These are phyloP conservation scores for Triplophysa tibetana DNA, from an alignment of 2,113 vertebrate species.

Conservation along the genomic window DNA sequence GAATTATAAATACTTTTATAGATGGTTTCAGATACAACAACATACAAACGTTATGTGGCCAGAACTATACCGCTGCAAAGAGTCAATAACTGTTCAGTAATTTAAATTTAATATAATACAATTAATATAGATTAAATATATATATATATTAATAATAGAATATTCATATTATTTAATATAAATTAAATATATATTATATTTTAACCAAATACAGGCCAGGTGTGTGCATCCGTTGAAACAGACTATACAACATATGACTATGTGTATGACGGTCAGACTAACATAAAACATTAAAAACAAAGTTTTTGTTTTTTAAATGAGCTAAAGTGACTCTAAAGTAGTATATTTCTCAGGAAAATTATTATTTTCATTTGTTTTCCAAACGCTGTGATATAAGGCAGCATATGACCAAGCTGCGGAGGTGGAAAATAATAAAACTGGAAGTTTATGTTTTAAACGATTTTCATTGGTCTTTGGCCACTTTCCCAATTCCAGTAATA, in stretches of 20 bases:
- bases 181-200: too few species aligned
- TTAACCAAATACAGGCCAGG: too few species aligned
- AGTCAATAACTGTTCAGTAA: background rate
- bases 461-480: conserved; percentile 37
- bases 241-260: too few species aligned
- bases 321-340: background rate
- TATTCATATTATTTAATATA: too few species aligned
- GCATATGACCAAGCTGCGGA: conserved; percentile 4
- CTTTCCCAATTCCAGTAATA: conserved; percentile 50
- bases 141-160: too few species aligned
- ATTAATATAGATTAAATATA: too few species aligned
- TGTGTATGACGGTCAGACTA: background rate
- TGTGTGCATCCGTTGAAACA: too few species aligned
- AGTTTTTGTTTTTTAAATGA: background rate
- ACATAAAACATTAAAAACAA: background rate
- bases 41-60: too few species aligned
- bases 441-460: conserved; percentile 33
- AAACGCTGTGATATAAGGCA: conserved; percentile 9
- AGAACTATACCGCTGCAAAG: too few species aligned
- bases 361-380: background rate
- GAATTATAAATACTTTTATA: background rate
- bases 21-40: background rate
- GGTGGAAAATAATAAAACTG: background rate
- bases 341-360: background rate
- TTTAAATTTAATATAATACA: too few species aligned